Percentiles rank a stretch among this genome's conserved stretches.
phyloP scores from a whole-genome alignment of 1,140 invertebrate species.

The Tetramorium simillimum region DNA sequence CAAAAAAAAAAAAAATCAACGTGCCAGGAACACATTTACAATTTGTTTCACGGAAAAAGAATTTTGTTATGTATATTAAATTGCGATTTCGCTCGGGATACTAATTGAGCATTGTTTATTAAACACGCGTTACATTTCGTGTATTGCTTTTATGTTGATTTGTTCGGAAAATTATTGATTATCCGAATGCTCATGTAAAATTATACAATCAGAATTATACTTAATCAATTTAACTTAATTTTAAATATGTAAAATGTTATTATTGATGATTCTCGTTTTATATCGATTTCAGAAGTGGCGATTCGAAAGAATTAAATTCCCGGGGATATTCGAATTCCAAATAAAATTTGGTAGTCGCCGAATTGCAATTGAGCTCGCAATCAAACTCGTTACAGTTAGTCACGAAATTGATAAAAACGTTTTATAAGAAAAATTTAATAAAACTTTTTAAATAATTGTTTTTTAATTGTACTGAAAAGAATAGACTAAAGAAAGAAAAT shows the following conservation, averaged over 20 bases:
- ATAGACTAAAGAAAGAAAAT: not conserved
- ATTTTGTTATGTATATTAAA: not conserved
- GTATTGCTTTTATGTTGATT: not conserved
- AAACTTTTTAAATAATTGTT: not conserved
- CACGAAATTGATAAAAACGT: not conserved
- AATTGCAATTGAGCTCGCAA: not conserved
- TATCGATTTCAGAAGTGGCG: not conserved
- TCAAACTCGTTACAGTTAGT: not conserved
- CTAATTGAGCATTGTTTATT: not conserved
- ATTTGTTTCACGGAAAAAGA: not conserved
- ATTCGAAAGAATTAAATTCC: not conserved
- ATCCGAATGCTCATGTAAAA: not conserved
- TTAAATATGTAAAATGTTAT: not conserved
- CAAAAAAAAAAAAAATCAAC: not conserved
- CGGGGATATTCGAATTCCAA: not conserved
- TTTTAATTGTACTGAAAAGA: not conserved
- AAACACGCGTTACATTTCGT: not conserved
- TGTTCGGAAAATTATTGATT: not conserved
- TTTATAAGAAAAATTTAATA: constrained; percentile 11
- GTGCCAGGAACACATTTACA: not conserved
- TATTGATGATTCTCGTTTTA: not conserved
- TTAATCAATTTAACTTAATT: not conserved
- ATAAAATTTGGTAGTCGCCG: not conserved
- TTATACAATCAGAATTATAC: not conserved
- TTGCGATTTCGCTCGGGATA: not conserved